Base-by-base conservation (phyloP, 64 coral and sea anemone species). In the Actinia equina region DNA sequence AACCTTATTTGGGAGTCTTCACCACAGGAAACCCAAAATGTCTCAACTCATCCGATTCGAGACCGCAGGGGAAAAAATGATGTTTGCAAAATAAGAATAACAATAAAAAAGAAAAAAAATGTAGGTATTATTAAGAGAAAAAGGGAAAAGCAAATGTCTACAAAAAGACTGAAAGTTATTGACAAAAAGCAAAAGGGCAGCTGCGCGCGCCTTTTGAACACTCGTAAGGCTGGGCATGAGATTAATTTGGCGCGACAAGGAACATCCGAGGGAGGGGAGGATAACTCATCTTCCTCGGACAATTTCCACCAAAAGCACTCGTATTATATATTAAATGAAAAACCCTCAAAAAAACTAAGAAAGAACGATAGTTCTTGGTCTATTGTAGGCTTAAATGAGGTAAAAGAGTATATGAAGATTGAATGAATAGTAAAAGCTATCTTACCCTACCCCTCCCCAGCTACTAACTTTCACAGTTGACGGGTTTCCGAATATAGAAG, bases 401-500 rank as follows among this genome's bases (percentile, higher is more conserved):
- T 74, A 8, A 26, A 74, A 26, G 0, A 11, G 1, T 74, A 74
- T 74, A 0, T 41, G 20, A 22, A 43, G 20, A 16, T 0, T 1
- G 5, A 6, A 6, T 81, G 17, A 9, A 18, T 17, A 19, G 15
- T 52, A 11, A 46, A 51, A 22, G 52, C 18, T 18, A 0, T 78
- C 22, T 45, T 78, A 41, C 4, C 55, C 55, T 13, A 30, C 15
- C 15, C 76, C 5, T 4, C 78, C 78, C 77, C 19, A 37, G 30
- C 30, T 37, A 43, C 77, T 20, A n/a, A n/a, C 13, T 2, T 8
- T 81, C 45, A 15, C 78, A 18, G 17, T 12, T 81, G 7, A 52
- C 41, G 22, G 78, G 78, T 81, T 81, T 81, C 78, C 78, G 45
- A 81, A 81, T 81, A 81, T 49, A 37, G 78, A 44, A 44, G 45